A percentile compares a stretch with the other conserved stretches of the same genome.
Evolutionary conservation across 2,888 invertebrate genomes (phyloP).

Genomic region (Phalera bucephala): DNA sequence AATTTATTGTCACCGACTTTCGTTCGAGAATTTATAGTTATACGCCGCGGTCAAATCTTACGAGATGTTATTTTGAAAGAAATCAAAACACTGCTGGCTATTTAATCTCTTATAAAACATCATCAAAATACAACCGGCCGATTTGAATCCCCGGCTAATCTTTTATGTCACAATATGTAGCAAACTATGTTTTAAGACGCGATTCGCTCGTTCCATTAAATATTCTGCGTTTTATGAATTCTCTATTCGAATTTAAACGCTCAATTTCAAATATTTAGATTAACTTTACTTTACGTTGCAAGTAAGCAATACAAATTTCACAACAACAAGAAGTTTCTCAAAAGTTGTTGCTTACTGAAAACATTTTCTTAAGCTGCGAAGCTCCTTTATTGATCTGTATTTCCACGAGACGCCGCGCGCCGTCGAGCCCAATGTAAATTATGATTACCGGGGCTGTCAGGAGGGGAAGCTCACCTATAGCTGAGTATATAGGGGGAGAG

Average conservation of each 20-base stretch:
- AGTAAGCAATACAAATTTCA: conserved; percentile 8
- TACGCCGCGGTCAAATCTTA: conserved; percentile 27
- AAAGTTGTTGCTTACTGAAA: conserved; percentile 13
- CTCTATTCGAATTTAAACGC: neutral
- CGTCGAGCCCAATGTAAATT: conserved; percentile 29
- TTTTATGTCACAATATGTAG: conserved; percentile 38
- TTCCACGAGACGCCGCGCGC: conserved; percentile 16
- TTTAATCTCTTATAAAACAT: conserved; percentile 48
- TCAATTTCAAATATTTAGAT: conserved; percentile 3
- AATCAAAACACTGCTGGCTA: conserved; percentile 51
- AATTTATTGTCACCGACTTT: conserved; percentile 16
- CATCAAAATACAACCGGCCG: conserved; percentile 28
- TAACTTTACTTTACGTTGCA: conserved; percentile 4
- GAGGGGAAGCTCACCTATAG: conserved; percentile 58
- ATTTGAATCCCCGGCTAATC: conserved; percentile 34
- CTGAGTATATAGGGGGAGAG: conserved; percentile 63
- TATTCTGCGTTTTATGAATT: too few relatives aligned
- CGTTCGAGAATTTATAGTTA: conserved; percentile 13
- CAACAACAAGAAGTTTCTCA: conserved; percentile 14
- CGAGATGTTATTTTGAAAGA: conserved; percentile 44
- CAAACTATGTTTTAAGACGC: conserved; percentile 24
- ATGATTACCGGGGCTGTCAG: conserved; percentile 37
- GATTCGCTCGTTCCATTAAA: conserved; percentile 12
- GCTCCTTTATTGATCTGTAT: conserved; percentile 20
- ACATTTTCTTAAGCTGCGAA: conserved; percentile 8